These are phyloP conservation scores for Equus przewalskii DNA, from an alignment of 2,113 vertebrate species.

Conservation along the genomic window DNA sequence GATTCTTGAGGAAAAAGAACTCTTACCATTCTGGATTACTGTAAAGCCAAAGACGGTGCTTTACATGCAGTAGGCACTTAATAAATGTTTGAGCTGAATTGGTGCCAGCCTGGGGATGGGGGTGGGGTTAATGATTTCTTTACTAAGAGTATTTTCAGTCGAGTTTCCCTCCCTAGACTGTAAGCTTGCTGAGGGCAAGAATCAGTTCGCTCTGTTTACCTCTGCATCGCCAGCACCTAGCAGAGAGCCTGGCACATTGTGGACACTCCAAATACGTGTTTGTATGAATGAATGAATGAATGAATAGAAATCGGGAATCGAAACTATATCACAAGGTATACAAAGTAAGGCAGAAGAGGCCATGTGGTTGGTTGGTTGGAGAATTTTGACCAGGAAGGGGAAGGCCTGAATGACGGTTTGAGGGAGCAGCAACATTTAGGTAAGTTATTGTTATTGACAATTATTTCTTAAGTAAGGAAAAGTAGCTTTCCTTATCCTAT, in stretches of 20 bases:
- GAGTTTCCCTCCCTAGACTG: background rate
- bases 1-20: background rate
- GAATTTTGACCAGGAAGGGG: constrained; percentile 8
- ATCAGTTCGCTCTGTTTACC: background rate
- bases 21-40: background rate
- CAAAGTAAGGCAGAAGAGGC: background rate
- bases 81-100: background rate
- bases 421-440: background rate
- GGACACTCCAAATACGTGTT: background rate
- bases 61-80: background rate
- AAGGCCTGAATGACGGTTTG: background rate
- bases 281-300: background rate
- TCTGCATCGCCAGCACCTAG: background rate
- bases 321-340: background rate
- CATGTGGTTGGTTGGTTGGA: background rate
- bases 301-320: background rate
- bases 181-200: background rate
- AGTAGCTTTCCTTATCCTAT: too few species aligned
- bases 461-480: background rate
- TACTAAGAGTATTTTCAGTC: background rate
- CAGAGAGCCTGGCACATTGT: background rate
- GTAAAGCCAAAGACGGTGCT: background rate
- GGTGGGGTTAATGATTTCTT: background rate
- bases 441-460: background rate
- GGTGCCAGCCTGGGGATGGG: background rate